Base-by-base conservation (phyloP, 2,113 vertebrate genomes). In the Canis aureus region DNA sequence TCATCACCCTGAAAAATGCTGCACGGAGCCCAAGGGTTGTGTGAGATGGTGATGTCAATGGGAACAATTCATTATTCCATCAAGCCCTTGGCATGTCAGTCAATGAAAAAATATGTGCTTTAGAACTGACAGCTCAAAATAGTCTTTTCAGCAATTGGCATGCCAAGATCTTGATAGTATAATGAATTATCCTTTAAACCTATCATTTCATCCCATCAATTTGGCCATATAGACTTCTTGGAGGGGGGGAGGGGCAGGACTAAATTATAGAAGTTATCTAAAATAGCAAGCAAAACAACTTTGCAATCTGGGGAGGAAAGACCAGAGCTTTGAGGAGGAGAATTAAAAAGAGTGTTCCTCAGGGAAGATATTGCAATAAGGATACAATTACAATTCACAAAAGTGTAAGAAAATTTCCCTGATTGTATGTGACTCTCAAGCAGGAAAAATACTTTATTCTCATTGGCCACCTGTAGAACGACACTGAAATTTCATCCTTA, bases 121-220 rank as follows among this genome's bases (percentile, higher is more conserved):
- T 0, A 90, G 19, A 98, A 87, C 92, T 98, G 98, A 98, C 98
- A 98, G 98, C 97, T 97, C 96, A 80, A 96, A 84, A 97, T 98
- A 98, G 98, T 97, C 98, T 98, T 97, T 97, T 96, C 97, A 94
- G 97, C 97, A 97, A 98, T 97, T 98, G 98, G 97, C 51, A 71
- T 15, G 62, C 93, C 97, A 89, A 66, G 97, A 97, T 98, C 97
- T 90, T 84, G 97, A 96, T 84, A 94, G 98, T 1, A 22, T 97
- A 98, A 96, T 97, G 98, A 98, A 98, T 98, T 95, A 74, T 97
- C 98, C 97, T 98, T 98, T 98, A 97, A 89, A 82, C 94, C 98
- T 96, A 94, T 98, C 98, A 73, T 98, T 98, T 97, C 97, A 79
- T 97, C 97, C 95, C 94, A 98, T 99, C 98, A 97, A 60, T 91